Percentiles rank a stretch among this genome's conserved stretches.
These are phyloP conservation scores for Amblyraja radiata DNA, from an alignment of 2,797 vertebrate genomes.

Conservation along the genomic window DNA sequence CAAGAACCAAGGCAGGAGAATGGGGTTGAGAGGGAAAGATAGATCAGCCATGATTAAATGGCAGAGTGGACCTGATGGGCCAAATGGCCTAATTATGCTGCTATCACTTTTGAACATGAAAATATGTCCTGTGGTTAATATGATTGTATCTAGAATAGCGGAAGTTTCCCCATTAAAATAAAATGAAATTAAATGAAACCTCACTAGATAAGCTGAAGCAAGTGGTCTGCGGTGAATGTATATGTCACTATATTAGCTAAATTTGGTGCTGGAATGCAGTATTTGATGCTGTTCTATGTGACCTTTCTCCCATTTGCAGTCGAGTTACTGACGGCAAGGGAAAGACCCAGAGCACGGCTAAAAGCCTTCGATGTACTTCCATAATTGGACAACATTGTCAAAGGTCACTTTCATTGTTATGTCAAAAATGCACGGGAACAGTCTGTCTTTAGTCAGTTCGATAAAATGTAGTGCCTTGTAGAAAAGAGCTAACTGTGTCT, in stretches of 20 bases:
- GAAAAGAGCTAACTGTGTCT: conserved; percentile 16
- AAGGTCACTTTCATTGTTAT: conserved; percentile 19
- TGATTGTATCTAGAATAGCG: neutral
- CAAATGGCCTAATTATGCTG: too few species aligned
- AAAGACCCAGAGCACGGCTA: neutral
- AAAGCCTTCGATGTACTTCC: conserved; percentile 10
- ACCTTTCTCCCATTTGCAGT: conserved; percentile 15
- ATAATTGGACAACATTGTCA: conserved; percentile 24
- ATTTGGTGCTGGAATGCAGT: conserved; percentile 6
- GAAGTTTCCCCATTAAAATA: neutral
- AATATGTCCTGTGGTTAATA: neutral
- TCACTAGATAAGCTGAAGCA: neutral
- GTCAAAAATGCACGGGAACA: conserved; percentile 4
- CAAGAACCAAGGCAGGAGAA: too few species aligned
- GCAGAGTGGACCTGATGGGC: too few species aligned
- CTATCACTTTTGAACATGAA: neutral
- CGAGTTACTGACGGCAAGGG: conserved; percentile 10
- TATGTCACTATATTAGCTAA: neutral
- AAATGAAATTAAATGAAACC: neutral
- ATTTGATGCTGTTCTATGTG: neutral
- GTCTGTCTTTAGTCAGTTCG: neutral
- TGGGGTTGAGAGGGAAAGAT: too few species aligned
- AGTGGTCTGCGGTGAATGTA: too few species aligned
- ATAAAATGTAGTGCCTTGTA: conserved; percentile 5
- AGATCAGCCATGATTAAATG: too few species aligned